Base-by-base conservation (phyloP, 1,140 invertebrate species). In the Lepidostoma basale region DNA sequence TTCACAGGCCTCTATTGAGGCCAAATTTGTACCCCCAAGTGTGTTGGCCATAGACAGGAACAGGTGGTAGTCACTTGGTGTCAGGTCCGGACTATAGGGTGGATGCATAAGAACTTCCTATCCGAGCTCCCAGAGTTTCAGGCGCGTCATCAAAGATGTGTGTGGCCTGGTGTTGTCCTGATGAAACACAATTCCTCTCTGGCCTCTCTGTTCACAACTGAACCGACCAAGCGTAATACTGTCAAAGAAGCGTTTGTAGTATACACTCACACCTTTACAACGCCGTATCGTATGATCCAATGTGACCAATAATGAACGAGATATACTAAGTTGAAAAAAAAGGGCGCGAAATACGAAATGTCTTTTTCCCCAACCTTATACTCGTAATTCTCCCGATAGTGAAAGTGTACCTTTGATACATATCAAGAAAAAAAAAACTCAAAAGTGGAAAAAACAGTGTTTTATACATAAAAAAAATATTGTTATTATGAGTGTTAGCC, bases 311-410 rank as follows among this genome's bases (percentile, higher is more conserved):
- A 23, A 33, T 52, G 16, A 49, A 23, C 44, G 44, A 36, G 30
- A 45, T 18, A 59, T 63, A 47, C 49, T 39, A 39, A 60, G 33
- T 54, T 63, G 20, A 28, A 69, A 20, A 25, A 54, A 54, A 26
- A 45, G 42, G 42, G 42, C 6, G 42, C 12, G 42, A 45, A 45
- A 45, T 45, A 45, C 44, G n/a, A n/a, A n/a, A n/a, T n/a, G n/a
- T n/a, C n/a, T n/a, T n/a, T n/a, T n/a, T n/a, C n/a, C n/a, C n/a
- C n/a, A n/a, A n/a, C n/a, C n/a, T n/a, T n/a, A n/a, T n/a, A n/a
- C n/a, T n/a, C n/a, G n/a, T n/a, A n/a, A n/a, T n/a, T n/a, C n/a
- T n/a, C n/a, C n/a, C n/a, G n/a, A n/a, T n/a, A n/a, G n/a, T n/a
- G n/a, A n/a, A n/a, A n/a, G n/a, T n/a, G n/a, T n/a, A n/a, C n/a